phyloP scores from a whole-genome alignment of 2,888 invertebrate genomes.

The Eupithecia abbreviata region DNA sequence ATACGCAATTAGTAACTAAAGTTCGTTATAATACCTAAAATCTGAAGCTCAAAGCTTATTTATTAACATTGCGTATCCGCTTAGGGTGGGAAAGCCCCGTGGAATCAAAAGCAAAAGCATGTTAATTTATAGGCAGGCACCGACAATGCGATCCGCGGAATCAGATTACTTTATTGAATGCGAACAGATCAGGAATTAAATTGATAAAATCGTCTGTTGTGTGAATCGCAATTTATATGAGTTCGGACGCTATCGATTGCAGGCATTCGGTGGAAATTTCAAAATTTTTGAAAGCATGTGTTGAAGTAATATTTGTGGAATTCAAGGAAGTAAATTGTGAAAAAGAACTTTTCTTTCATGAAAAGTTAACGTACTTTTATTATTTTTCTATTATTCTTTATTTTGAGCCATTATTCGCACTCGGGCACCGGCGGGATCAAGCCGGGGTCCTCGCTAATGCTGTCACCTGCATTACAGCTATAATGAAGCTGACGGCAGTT shows the following conservation, averaged over 20 bases:
- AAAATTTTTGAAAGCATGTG: conserved; percentile 7
- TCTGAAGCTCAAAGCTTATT: conserved; percentile 11
- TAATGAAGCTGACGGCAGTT: conserved; percentile 52
- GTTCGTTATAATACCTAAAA: conserved; percentile 2
- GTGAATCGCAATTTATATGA: conserved; percentile 59
- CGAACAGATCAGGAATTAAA: conserved; percentile 74
- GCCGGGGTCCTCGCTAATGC: no score
- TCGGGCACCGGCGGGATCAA: no score
- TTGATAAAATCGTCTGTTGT: conserved; percentile 76
- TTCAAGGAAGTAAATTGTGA: not conserved
- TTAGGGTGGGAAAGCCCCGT: conserved; percentile 19
- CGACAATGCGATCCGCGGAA: conserved; percentile 70
- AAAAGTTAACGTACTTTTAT: not conserved
- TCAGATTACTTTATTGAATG: conserved; percentile 76
- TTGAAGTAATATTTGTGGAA: not conserved
- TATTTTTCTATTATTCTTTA: no score
- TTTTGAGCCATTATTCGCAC: no score
- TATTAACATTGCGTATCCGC: conserved; percentile 8
- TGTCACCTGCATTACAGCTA: no score
- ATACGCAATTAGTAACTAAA: not conserved
- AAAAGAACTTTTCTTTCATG: not conserved
- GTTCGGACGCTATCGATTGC: conserved; percentile 48
- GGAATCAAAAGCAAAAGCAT: conserved; percentile 56
- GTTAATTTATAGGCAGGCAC: conserved; percentile 55
- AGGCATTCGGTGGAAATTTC: conserved; percentile 32